Percentiles rank a stretch among this genome's conserved stretches.
Conservation (phyloP, 2,888 invertebrate species). For the Bibio marci region DNA sequence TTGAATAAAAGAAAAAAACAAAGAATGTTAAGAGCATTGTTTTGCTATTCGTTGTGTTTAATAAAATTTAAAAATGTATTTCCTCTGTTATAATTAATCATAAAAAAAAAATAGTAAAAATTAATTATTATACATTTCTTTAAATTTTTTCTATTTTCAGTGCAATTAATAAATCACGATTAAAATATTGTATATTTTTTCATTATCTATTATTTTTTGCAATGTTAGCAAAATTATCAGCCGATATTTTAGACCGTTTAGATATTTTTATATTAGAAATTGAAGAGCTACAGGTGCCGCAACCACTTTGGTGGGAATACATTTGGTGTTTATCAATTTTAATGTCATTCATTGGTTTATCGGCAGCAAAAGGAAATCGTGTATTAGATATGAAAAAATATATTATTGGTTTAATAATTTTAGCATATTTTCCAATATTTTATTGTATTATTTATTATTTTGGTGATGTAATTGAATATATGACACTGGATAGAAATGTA, state of each 20-base stretch:
- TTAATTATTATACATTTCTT: too few species aligned
- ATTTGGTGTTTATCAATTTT: slow-evolving; percentile 76
- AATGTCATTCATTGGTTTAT: slow-evolving; percentile 67
- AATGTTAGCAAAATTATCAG: slow-evolving; percentile 81
- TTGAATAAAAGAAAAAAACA: too few species aligned
- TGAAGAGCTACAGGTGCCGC: slow-evolving; percentile 82
- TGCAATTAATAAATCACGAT: slow-evolving; percentile 86
- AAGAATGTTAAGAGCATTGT: too few species aligned
- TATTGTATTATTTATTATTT: slow-evolving; percentile 72
- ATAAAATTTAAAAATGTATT: too few species aligned
- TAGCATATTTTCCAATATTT: slow-evolving; percentile 65
- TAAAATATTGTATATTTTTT: slow-evolving; percentile 87
- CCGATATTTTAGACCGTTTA: slow-evolving; percentile 79
- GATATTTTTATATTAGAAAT: slow-evolving; percentile 89
- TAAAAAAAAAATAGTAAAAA: too few species aligned
- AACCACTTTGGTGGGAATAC: slow-evolving; percentile 73
- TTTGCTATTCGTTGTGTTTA: too few species aligned
- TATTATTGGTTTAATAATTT: slow-evolving; percentile 58
- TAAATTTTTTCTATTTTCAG: slow-evolving; percentile 40
- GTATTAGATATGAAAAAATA: slow-evolving; percentile 59
- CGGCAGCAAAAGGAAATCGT: slow-evolving; percentile 73
- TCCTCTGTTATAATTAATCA: too few species aligned
- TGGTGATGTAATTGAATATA: slow-evolving; percentile 65
- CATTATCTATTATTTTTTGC: slow-evolving; percentile 79
- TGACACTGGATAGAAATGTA: slow-evolving; percentile 34